These are phyloP conservation scores for Distichodus sexfasciatus DNA, from an alignment of 2,797 vertebrate species.

Conservation along the genomic window DNA sequence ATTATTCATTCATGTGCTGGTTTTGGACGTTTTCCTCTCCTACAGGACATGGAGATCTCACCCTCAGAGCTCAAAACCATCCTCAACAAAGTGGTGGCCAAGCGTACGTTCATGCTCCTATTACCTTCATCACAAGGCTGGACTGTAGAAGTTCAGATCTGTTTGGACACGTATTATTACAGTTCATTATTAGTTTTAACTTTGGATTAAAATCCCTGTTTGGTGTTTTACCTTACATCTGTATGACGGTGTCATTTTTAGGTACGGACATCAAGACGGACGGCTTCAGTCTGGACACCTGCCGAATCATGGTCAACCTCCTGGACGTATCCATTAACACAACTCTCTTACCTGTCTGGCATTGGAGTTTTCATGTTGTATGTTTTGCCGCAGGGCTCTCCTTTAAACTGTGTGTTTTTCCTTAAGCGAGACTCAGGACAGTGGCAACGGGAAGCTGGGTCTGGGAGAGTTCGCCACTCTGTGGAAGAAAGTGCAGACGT, in stretches of 20 bases:
- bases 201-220: too few relatives aligned
- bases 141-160: too few relatives aligned
- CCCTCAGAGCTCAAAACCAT: constrained; percentile 73
- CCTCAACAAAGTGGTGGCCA: constrained; percentile 78
- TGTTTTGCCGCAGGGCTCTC: too few relatives aligned
- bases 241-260: constrained; percentile 60
- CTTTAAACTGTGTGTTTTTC: too few relatives aligned
- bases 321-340: constrained; percentile 96
- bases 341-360: too few relatives aligned
- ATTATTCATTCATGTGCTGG: too few relatives aligned
- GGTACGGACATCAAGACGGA: constrained; percentile 84
- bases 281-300: constrained; percentile 83
- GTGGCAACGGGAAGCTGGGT: constrained; percentile 78
- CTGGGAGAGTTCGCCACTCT: constrained; percentile 80
- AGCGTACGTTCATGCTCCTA: constrained; percentile 70
- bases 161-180: too few relatives aligned
- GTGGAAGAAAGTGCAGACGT: constrained; percentile 88
- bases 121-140: neutral
- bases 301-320: constrained; percentile 84
- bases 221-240: too few relatives aligned
- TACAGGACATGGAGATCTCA: constrained; percentile 82
- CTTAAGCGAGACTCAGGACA: constrained; percentile 73
- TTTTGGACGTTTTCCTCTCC: too few relatives aligned
- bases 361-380: too few relatives aligned
- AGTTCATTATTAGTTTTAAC: too few relatives aligned